Base-by-base conservation (phyloP, 2,113 vertebrate species). In the Cynocephalus volans region DNA sequence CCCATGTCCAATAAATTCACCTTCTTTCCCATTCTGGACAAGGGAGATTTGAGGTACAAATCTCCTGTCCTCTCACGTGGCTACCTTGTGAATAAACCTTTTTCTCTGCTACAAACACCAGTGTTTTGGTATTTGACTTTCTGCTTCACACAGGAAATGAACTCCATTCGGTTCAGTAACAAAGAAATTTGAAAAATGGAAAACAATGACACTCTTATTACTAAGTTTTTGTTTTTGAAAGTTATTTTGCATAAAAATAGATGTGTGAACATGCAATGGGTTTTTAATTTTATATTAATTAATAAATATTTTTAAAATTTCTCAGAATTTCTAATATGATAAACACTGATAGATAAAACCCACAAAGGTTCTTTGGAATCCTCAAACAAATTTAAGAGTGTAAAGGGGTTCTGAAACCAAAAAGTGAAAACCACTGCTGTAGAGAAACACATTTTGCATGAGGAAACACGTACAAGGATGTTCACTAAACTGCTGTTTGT, bases 191-290 rank as follows among this genome's bases (percentile, higher is more conserved):
- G 45, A 21, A 88, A 95, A 33, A 9, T 15, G 28, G 41, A 60
- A 96, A 84, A 60, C 28, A 76, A 41, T 9, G 17, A 11, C 81
- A n/a, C 18, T 88, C 70, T 73, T 92, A 28, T 62, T 62, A 12
- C 10, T 60, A 54, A 41, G 31, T 45, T 62, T 89, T 48, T 87
- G 33, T 11, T 58, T 92, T 26, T 79, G 14, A 93, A 17, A 93
- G 41, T 76, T 92, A 60, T 88, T 81, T 92, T 75, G 54, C 45
- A n/a, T 45, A 79, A 90, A 85, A 81, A 65, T 31, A 54, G 67
- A 24, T 31, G 64, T 31, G 5, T 60, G 54, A 86, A 96, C 50
- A 60, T 36, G 21, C 23, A 77, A 77, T 52, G 26, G 36, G 50
- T 9, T 65, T 83, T 41, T 41, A 41, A 90, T 69, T 95, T 93